Percentiles rank a stretch among this genome's conserved stretches.
These are phyloP conservation scores for Phenganax marumi DNA, from an alignment of 92 coral and sea anemone genomes.

Conservation along the genomic window DNA sequence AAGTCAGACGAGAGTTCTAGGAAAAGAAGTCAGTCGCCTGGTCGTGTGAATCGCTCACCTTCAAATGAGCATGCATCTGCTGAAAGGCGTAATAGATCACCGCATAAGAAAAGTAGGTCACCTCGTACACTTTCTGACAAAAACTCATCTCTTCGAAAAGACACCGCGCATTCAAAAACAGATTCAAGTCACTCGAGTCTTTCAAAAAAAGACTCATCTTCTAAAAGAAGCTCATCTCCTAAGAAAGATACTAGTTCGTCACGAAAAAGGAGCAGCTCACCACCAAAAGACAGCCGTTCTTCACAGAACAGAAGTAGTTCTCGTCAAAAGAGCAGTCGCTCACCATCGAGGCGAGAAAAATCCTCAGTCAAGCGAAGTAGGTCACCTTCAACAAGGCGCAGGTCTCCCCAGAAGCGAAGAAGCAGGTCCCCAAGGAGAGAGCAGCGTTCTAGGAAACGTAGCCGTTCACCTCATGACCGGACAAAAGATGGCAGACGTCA, in stretches of 20 bases:
- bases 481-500: constrained; percentile 54
- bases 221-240: background rate
- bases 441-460: constrained; percentile 57
- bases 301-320: constrained; percentile 39
- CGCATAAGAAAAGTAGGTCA: constrained; percentile 56
- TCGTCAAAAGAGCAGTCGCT: constrained; percentile 38
- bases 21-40: constrained; percentile 40
- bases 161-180: constrained; percentile 24
- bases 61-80: background rate
- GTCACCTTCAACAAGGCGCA: constrained; percentile 49
- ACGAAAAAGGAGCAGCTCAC: constrained; percentile 33
- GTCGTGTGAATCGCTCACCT: background rate
- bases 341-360: constrained; percentile 40
- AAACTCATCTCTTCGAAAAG: background rate
- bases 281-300: constrained; percentile 3
- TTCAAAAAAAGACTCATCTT: constrained; percentile 1
- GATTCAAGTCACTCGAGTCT: background rate
- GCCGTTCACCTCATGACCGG: constrained; percentile 66
- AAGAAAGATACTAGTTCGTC: constrained; percentile 55
- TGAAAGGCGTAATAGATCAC: background rate
- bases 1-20: constrained; percentile 43
- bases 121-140: constrained; percentile 23
- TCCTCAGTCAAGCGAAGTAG: constrained; percentile 67
- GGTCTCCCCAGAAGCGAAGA: constrained; percentile 28
- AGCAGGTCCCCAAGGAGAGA: constrained; percentile 63